Conservation (phyloP, 2,888 invertebrate genomes). For the Microctonus aethiopoides region DNA sequence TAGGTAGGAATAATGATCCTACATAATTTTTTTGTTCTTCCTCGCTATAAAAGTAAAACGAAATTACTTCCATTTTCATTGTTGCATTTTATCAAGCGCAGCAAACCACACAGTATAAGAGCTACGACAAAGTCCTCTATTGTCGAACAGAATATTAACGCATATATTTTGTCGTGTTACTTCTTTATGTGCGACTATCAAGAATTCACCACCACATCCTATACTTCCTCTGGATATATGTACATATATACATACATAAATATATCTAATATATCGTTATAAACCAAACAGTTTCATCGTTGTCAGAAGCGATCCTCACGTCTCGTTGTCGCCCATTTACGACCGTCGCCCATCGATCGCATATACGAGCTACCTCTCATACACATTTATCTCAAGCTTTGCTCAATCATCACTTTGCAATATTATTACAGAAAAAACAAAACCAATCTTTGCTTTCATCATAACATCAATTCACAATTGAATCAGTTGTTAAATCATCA, state of each 20-base stretch:
- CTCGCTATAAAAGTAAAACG: too few species aligned
- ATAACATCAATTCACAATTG: neutral
- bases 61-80: too few species aligned
- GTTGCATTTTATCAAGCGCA: neutral
- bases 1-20: too few species aligned
- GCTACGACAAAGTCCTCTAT: neutral
- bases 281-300: neutral
- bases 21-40: too few species aligned
- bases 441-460: neutral
- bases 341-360: neutral
- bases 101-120: neutral
- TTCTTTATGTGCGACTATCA: neutral
- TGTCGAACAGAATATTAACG: neutral
- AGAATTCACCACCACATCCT: too few species aligned
- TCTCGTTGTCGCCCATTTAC: conserved; percentile 15
- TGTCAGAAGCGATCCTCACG: neutral
- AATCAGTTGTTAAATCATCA: neutral
- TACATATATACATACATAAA: too few species aligned
- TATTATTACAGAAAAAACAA: neutral
- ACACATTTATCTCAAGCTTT: neutral
- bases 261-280: too few species aligned
- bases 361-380: neutral
- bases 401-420: neutral
- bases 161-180: neutral
- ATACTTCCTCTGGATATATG: neutral